These are phyloP conservation scores for Dusona sp. DNA, from an alignment of 2,888 invertebrate genomes.

Conservation along the genomic window DNA sequence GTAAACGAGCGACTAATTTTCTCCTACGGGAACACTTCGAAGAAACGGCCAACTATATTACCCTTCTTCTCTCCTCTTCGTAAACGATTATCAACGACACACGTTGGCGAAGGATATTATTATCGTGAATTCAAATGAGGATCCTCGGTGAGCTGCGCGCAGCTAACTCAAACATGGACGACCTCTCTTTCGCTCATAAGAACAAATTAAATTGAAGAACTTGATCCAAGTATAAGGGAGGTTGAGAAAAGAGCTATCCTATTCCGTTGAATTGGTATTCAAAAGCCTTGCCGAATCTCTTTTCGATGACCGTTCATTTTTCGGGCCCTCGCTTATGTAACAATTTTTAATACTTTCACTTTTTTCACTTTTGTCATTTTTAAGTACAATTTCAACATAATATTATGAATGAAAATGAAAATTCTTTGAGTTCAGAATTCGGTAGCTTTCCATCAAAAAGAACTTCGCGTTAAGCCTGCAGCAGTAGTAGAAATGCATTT, in stretches of 20 bases:
- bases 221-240: conserved; percentile 42
- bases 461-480: background rate
- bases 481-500: background rate
- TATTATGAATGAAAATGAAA: background rate
- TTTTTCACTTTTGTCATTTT: background rate
- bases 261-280: background rate
- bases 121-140: conserved; percentile 65
- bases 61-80: conserved; percentile 47
- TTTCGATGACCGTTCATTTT: background rate
- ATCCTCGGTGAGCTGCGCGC: conserved; percentile 40
- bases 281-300: background rate
- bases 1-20: conserved; percentile 68
- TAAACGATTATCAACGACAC: conserved; percentile 65
- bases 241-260: conserved; percentile 22
- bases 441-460: background rate
- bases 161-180: conserved; percentile 49
- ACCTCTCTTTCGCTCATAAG: conserved; percentile 51
- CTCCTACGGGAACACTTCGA: conserved; percentile 64
- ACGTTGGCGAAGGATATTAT: conserved; percentile 55
- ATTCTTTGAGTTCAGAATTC: background rate
- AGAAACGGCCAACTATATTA: conserved; percentile 60
- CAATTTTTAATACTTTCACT: no score
- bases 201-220: conserved; percentile 64
- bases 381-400: background rate
- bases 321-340: no score